These are phyloP conservation scores for Meganola albula DNA, from an alignment of 2,888 invertebrate genomes.

Conservation along the genomic window DNA sequence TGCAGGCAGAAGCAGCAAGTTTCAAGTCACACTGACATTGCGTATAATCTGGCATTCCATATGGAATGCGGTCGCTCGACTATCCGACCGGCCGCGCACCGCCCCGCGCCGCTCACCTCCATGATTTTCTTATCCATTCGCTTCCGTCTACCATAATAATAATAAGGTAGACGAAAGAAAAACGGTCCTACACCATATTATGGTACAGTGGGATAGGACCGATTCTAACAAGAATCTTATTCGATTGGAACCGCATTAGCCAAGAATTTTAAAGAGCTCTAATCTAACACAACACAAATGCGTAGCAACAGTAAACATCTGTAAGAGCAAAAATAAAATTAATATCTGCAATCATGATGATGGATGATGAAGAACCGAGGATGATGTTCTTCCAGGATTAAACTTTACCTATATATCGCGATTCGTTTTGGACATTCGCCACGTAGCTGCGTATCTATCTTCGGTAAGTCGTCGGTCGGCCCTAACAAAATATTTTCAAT, in stretches of 20 bases:
- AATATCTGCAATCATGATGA: too few species aligned
- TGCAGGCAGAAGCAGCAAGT: conserved; percentile 40
- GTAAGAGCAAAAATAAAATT: too few species aligned
- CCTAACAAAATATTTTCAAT: too few species aligned
- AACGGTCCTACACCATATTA: too few species aligned
- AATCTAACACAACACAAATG: too few species aligned
- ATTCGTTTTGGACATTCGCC: conserved; percentile 60
- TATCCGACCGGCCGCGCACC: conserved; percentile 55
- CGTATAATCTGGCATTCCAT: conserved; percentile 73
- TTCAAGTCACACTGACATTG: conserved; percentile 72
- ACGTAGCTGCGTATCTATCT: conserved; percentile 58
- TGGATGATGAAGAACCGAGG: too few species aligned
- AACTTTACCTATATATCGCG: too few species aligned
- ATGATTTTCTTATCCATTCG: conserved; percentile 67
- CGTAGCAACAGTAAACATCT: too few species aligned
- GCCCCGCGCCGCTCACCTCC: conserved; percentile 61
- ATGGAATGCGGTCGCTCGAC: conserved; percentile 74
- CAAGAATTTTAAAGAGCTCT: too few species aligned
- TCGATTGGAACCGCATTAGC: conserved; percentile 21
- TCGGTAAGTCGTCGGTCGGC: too few species aligned
- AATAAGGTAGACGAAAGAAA: too few species aligned
- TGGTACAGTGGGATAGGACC: conserved; percentile 63
- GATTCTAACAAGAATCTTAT: conserved; percentile 58
- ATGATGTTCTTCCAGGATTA: too few species aligned
- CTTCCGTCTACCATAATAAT: conserved; percentile 68